Percentiles rank a stretch among this genome's conserved stretches.
Conservation (phyloP, 2,113 vertebrate genomes). For the Centrocercus urophasianus region DNA sequence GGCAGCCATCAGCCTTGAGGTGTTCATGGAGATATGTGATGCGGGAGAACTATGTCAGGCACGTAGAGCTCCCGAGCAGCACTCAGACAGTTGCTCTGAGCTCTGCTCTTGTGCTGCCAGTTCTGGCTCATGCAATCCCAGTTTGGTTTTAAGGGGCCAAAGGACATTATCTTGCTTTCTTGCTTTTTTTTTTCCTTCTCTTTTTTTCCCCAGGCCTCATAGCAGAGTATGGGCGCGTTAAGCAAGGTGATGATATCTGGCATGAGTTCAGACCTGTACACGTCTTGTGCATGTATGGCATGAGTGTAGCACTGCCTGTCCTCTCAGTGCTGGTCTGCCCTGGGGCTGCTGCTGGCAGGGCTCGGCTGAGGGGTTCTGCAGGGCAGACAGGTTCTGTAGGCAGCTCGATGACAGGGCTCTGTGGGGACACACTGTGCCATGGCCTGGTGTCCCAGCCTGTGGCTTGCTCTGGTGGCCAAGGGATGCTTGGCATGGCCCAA, state of each 20-base stretch:
- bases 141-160: conserved; percentile 34
- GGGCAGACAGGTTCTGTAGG: conserved; percentile 60
- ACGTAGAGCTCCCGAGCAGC: conserved; percentile 50
- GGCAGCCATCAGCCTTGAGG: conserved; percentile 24
- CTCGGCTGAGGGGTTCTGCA: neutral
- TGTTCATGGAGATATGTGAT: conserved; percentile 59
- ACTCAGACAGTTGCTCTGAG: conserved; percentile 69
- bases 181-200: neutral
- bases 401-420: neutral
- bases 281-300: rapidly evolving
- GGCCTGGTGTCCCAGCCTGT: neutral
- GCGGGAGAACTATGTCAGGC: conserved; percentile 68
- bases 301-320: neutral
- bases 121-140: conserved; percentile 34
- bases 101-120: conserved; percentile 35
- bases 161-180: neutral
- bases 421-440: neutral
- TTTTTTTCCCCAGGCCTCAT: neutral
- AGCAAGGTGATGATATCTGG: neutral
- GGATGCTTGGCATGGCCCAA: neutral
- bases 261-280: neutral
- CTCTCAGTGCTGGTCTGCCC: conserved; percentile 28
- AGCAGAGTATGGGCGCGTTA: neutral
- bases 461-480: rapidly evolving
- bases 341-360: conserved; percentile 54